Conservation (phyloP, 2,888 invertebrate species). For the Orgyia antiqua region DNA sequence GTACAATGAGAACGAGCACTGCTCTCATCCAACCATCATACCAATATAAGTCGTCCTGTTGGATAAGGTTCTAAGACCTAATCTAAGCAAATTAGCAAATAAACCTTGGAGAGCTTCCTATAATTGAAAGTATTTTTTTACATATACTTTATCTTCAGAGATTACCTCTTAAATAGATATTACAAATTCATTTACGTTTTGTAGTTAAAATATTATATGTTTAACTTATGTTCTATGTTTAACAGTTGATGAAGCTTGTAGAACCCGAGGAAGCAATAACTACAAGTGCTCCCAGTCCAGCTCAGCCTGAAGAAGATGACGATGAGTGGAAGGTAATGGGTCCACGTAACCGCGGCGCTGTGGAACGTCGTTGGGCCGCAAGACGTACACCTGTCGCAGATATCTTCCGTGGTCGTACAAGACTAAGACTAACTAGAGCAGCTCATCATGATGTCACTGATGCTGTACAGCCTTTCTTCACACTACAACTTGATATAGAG, state of each 20-base stretch:
- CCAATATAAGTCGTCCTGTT: no score
- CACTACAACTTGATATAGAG: conserved; percentile 95
- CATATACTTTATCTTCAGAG: no score
- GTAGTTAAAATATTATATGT: no score
- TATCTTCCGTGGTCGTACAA: conserved; percentile 94
- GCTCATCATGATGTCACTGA: conserved; percentile 86
- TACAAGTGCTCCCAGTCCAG: conserved; percentile 38
- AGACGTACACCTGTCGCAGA: conserved; percentile 91
- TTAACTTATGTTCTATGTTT: no score
- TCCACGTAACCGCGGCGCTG: conserved; percentile 90
- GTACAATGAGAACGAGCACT: no score
- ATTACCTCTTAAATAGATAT: no score
- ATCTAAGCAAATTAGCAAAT: no score
- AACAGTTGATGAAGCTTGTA: conserved; percentile 80
- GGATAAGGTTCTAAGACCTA: no score
- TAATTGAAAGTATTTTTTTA: no score
- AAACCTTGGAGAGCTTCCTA: no score
- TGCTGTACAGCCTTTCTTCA: conserved; percentile 97
- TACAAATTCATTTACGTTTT: no score
- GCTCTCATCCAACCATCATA: no score
- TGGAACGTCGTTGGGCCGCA: conserved; percentile 87
- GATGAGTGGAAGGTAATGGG: conserved; percentile 90
- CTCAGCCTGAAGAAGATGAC: conserved; percentile 58
- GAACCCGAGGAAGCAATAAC: conserved; percentile 73
- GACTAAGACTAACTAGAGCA: conserved; percentile 87